Conservation (phyloP, 2,113 vertebrate genomes). For the Pica pica region DNA sequence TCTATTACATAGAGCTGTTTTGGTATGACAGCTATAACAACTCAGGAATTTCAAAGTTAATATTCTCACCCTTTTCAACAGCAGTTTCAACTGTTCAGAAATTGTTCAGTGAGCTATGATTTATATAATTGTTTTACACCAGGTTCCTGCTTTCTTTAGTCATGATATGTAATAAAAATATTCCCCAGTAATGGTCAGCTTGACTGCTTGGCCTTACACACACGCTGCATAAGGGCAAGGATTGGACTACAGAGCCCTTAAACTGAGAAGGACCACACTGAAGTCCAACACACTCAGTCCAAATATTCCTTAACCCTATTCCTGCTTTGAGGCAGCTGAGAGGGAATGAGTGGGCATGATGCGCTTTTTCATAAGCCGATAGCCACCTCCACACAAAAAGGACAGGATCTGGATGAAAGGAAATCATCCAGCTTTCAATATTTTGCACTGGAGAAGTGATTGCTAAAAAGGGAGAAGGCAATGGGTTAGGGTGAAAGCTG, state of each 20-base stretch:
- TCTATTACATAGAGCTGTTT: not conserved
- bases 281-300: not conserved
- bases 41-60: not conserved
- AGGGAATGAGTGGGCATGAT: not conserved
- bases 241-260: not conserved
- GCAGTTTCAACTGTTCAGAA: too few species aligned
- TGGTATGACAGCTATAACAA: not conserved
- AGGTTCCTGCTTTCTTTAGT: not conserved
- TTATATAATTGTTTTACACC: not conserved
- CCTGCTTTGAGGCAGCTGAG: not conserved
- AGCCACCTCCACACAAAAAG: not conserved
- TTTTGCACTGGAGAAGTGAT: not conserved
- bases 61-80: not conserved
- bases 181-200: not conserved
- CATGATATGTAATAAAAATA: not conserved
- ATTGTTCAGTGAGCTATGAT: not conserved
- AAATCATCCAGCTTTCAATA: not conserved
- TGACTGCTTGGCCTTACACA: not conserved
- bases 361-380: not conserved
- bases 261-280: rapidly evolving
- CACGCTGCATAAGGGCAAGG: not conserved
- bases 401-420: not conserved
- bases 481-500: not conserved
- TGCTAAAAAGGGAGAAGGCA: not conserved
- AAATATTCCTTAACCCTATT: not conserved